Percentiles rank a stretch among this genome's conserved stretches.
Evolutionary conservation across 2,888 invertebrate species (phyloP).

Genomic region (Macrophya alboannulata): DNA sequence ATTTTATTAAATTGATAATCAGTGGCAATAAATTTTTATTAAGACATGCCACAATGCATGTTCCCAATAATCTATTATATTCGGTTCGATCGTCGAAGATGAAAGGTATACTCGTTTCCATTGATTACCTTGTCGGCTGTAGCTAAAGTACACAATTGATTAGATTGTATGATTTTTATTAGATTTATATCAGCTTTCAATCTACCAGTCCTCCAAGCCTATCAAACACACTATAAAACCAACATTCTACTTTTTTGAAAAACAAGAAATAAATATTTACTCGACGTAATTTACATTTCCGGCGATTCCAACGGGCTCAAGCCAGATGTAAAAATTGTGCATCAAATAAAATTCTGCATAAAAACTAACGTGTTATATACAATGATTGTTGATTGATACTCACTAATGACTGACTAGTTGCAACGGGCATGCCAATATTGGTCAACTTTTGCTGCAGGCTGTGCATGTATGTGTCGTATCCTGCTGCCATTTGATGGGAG

Average conservation of each 20-base stretch:
- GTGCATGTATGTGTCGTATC: conserved; percentile 86
- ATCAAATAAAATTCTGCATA: not conserved
- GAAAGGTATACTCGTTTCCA: not conserved
- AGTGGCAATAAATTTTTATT: not conserved
- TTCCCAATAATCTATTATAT: conserved; percentile 11
- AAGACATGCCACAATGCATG: not conserved
- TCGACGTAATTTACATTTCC: not conserved
- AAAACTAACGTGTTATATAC: not conserved
- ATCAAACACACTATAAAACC: not conserved
- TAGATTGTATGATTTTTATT: conserved; percentile 22
- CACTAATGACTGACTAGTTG: conserved; percentile 69
- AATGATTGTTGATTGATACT: conserved; percentile 47
- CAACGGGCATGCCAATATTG: conserved; percentile 76
- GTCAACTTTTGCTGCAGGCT: conserved; percentile 87
- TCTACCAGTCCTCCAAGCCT: not conserved
- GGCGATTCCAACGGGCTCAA: not conserved
- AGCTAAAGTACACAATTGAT: conserved; percentile 7
- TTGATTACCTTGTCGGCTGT: not conserved
- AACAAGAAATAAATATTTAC: not conserved
- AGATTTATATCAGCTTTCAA: not conserved
- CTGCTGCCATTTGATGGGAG: conserved; percentile 81
- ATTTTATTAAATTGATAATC: conserved; percentile 34
- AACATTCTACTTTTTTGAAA: not conserved
- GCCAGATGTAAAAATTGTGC: not conserved
- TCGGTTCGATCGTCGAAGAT: not conserved